Evolutionary conservation across 2,888 invertebrate species (phyloP), one percentile per base, ranked within the genome.

Genomic region (Arctia plantaginis): DNA sequence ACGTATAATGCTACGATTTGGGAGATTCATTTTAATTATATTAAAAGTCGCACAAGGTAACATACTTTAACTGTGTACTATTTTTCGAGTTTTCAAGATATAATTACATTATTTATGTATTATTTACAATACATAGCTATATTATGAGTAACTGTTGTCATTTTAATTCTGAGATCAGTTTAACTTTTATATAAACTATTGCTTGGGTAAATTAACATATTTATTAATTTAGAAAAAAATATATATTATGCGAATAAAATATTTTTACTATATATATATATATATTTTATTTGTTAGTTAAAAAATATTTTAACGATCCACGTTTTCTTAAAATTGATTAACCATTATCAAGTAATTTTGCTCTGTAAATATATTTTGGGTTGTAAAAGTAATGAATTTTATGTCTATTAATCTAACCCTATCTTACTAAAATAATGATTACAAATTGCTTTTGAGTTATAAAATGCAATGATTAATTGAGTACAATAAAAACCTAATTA

Each of bases 1-100:
- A 75, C 73, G 74, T 72, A 73, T 81, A 59, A 76, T 69, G 55
- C 33, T 51, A 69, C 13, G 39, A 39, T 69, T 44, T 47, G 33
- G 68, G 27, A 64, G 13, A 47, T 59, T 67, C 27, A 73, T 66
- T 73, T 68, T 27, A 18, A 68, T 44, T 33, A 68, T 64, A 68
- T 59, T 66, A 23, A 13, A 39, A 66, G 59, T n/a, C 27, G 27
- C 33, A 64, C 23, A 20, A 30, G 7, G 30, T 30, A 65, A 18
- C 35, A 65, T 33, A 18, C 18, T 6, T 30, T 12, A 33, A 64
- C 18, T 8, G 55, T n/a, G n/a, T 23, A 55, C 64, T 23, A 35
- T 65, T 65, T 35, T 65, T 65, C 4, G n/a, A 27, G 13, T 27
- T 59, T 27, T 59, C 4, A 27, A 15, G 1, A 59, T 4, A 27